Evolutionary conservation across 2,113 vertebrate species (phyloP).

Genomic region (Paradoxurus hermaphroditus): DNA sequence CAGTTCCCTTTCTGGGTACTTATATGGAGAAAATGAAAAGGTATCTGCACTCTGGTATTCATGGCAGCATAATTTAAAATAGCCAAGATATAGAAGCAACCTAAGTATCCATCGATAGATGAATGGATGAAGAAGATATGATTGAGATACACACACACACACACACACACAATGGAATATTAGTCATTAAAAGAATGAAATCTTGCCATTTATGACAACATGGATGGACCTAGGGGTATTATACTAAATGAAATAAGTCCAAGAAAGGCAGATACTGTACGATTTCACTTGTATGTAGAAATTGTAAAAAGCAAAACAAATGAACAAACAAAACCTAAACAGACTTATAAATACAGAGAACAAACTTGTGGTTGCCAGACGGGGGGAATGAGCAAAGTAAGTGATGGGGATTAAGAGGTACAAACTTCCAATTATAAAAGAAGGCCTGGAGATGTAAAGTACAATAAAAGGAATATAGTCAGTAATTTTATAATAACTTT

Average conservation of each 20-base stretch:
- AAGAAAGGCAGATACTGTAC: neutral
- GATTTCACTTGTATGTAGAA: neutral
- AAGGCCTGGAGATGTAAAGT: neutral
- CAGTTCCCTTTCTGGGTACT: too few species aligned
- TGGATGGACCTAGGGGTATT: neutral
- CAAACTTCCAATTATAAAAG: neutral
- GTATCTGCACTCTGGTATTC: too few species aligned
- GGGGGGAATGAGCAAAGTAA: neutral
- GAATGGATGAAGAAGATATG: too few species aligned
- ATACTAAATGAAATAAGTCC: neutral
- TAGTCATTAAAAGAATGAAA: neutral
- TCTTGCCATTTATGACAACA: neutral
- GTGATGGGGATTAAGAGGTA: neutral
- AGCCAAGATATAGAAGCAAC: too few species aligned
- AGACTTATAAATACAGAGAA: neutral
- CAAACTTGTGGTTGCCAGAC: neutral
- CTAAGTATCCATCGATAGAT: too few species aligned
- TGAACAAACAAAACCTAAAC: neutral
- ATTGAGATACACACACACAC: too few species aligned
- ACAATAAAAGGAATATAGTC: too few species aligned
- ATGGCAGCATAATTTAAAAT: too few species aligned
- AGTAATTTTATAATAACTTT: neutral
- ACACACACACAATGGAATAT: neutral
- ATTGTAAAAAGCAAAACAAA: neutral
- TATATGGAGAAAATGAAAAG: too few species aligned